These are phyloP conservation scores for Drosophila lacteicornis DNA, from an alignment of 1,140 invertebrate species.

Conservation along the genomic window DNA sequence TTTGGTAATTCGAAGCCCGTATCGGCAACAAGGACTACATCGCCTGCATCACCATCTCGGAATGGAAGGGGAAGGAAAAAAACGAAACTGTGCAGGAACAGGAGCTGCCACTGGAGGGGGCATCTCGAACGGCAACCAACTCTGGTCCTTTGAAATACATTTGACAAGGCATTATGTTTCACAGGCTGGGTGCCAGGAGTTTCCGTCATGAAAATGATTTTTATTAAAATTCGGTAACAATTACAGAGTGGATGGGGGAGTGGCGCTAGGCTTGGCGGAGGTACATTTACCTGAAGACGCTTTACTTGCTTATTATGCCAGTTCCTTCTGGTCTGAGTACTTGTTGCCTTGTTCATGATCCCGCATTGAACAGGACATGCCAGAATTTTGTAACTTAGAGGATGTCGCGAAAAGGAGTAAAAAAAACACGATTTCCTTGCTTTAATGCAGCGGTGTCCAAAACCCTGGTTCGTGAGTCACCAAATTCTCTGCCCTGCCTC, in stretches of 20 bases:
- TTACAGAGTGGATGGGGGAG: slow-evolving; percentile 1
- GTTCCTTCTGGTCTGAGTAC: background rate
- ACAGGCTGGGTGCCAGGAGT: slow-evolving; percentile 12
- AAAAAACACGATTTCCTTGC: background rate
- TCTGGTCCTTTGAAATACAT: slow-evolving; percentile 17
- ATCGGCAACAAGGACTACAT: slow-evolving; percentile 15
- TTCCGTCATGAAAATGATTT: slow-evolving; percentile 13
- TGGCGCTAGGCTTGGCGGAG: background rate
- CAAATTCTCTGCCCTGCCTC: too few relatives aligned
- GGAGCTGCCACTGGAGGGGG: slow-evolving; percentile 6
- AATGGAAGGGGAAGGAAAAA: background rate
- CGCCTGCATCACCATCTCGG: slow-evolving; percentile 11
- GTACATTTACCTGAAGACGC: slow-evolving; percentile 5
- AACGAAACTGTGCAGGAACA: slow-evolving; percentile 3
- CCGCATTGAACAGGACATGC: background rate
- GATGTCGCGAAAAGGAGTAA: background rate
- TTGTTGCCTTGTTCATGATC: background rate
- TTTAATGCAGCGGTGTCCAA: too few relatives aligned
- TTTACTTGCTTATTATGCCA: slow-evolving; percentile 1
- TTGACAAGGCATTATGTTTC: slow-evolving; percentile 21
- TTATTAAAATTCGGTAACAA: slow-evolving; percentile 22
- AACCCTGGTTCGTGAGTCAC: too few relatives aligned
- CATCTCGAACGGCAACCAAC: slow-evolving; percentile 18
- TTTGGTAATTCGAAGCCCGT: slow-evolving; percentile 59
- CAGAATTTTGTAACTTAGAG: background rate